Evolutionary conservation across 2,113 vertebrate species (phyloP), one percentile per base, ranked within the genome.

Genomic region (Variabilichromis moorii): DNA sequence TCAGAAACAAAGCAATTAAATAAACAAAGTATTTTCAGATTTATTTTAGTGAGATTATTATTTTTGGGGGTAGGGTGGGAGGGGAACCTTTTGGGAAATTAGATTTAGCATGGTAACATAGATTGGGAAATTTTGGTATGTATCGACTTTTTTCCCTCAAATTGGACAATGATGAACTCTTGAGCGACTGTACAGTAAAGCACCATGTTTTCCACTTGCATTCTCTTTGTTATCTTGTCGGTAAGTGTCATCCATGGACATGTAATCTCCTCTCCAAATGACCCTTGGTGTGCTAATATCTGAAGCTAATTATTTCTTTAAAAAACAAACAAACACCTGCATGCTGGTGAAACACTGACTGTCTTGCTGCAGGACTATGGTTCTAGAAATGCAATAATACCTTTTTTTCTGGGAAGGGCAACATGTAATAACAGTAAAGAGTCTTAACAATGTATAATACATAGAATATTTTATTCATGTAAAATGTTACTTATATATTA

Each of bases 311-410:
- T 85, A 87, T 89, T 91, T 85, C 24, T 54, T 53, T 83, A 28
- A 57, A 80, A 79, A 86, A 88, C 57, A 63, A 63, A 17, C 5
- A 63, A 7, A 87, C 82, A 45, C 85, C 86, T 91, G 82, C 92
- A 82, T 81, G 88, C 73, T 16, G 45, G 63, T 68, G 85, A 82
- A 86, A 79, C 42, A 78, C 71, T 78, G 42, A 78, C 86, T 59
- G 78, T 90, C 83, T 87, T 19, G n/a, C 86, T 71, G 89, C 95
- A 91, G 92, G 92, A 93, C 68, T 90, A 81, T 81, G 85, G 86
- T 91, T 96, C 89, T 93, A 94, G 89, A 95, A 93, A 96, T 96
- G 96, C 96, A 97, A 97, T 97, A 96, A 96, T 91, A 87, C 84
- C 89, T 92, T 95, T 94, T 94, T 95, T 92, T 90, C 89, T 86